A percentile compares a stretch with the other conserved stretches of the same genome.
These are phyloP conservation scores for Tryphoninae sp. DNA, from an alignment of 2,888 invertebrate species.

Conservation along the genomic window DNA sequence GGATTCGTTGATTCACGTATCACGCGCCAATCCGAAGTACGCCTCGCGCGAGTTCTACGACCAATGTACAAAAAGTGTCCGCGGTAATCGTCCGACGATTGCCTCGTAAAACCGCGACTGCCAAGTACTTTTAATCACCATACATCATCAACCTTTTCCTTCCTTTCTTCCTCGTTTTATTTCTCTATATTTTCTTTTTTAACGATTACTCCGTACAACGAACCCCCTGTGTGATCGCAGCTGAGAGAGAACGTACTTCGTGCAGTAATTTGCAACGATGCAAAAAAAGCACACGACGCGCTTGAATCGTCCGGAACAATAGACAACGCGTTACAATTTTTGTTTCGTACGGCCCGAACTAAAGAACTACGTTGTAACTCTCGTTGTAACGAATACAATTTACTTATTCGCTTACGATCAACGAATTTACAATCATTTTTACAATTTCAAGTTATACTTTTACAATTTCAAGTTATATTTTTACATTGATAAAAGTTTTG, in stretches of 20 bases:
- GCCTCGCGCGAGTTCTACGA: not conserved
- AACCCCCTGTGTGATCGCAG: slow-evolving; percentile 45
- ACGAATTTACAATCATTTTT: too few species aligned
- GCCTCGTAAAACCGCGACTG: slow-evolving; percentile 31
- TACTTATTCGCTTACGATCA: too few species aligned
- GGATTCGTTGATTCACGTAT: slow-evolving; percentile 36
- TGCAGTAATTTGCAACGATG: slow-evolving; percentile 19
- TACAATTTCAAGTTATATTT: too few species aligned
- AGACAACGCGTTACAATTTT: not conserved
- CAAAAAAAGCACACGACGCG: slow-evolving; percentile 22
- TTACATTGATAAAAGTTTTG: too few species aligned
- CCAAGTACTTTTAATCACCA: slow-evolving; percentile 45
- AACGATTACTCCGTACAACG: slow-evolving; percentile 50
- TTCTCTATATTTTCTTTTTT: not conserved
- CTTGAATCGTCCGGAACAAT: slow-evolving; percentile 49
- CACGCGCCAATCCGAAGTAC: not conserved
- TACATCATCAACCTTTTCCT: slow-evolving; percentile 34
- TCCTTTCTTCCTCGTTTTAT: too few species aligned
- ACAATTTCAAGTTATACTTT: too few species aligned
- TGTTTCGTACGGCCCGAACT: not conserved
- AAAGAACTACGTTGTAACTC: too few species aligned
- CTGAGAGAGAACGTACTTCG: slow-evolving; percentile 1
- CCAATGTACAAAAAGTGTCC: slow-evolving; percentile 11
- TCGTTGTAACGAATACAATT: too few species aligned
- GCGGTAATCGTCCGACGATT: not conserved